phyloP scores from a whole-genome alignment of 2,113 vertebrate species.

The Amphiprion ocellaris region DNA sequence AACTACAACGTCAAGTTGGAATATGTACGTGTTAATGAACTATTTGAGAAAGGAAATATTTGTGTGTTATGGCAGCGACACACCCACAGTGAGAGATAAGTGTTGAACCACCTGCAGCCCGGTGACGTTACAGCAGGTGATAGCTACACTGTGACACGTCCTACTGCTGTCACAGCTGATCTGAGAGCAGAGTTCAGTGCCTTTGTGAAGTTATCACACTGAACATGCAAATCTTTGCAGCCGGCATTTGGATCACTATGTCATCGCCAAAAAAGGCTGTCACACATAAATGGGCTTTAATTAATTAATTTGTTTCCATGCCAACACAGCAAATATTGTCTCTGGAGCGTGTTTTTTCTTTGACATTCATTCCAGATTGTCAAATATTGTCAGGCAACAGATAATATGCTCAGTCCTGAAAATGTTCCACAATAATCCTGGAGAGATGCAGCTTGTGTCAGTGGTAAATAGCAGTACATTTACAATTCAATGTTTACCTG shows the following conservation, averaged over 20 bases:
- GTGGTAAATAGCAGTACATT: too few species aligned
- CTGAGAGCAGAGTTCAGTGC: constrained; percentile 28
- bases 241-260: background rate
- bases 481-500: too few species aligned
- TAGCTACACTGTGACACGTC: background rate
- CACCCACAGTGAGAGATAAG: constrained; percentile 14
- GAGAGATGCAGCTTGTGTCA: too few species aligned
- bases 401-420: too few species aligned
- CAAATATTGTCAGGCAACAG: background rate
- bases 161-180: constrained; percentile 15
- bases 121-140: background rate
- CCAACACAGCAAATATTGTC: background rate
- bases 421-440: too few species aligned
- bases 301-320: constrained; percentile 8
- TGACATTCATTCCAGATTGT: background rate
- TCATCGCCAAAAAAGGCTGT: background rate
- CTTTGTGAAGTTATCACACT: constrained; percentile 1
- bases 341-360: background rate
- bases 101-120: background rate
- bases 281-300: background rate
- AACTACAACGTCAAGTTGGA: background rate
- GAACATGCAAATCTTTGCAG: constrained; percentile 22
- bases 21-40: background rate
- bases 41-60: background rate
- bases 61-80: background rate